phyloP scores from a whole-genome alignment of 1,140 invertebrate genomes.

The Cotesia typhae region DNA sequence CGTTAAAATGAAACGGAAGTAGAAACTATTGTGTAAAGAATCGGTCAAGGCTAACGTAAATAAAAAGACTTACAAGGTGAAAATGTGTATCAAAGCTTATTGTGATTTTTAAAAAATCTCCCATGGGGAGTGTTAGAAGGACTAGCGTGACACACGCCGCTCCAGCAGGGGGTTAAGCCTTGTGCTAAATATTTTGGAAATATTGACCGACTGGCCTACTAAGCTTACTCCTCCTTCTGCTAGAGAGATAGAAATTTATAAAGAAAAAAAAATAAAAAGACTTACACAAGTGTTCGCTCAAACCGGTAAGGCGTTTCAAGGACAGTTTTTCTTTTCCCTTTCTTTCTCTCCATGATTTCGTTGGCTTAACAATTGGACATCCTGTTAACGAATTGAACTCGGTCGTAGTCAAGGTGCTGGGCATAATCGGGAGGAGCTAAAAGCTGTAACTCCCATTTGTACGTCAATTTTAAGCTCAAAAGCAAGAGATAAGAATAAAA shows the following conservation, averaged over 20 bases:
- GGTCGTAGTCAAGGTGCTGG: too few relatives aligned
- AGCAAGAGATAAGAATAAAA: too few relatives aligned
- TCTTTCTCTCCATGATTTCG: neutral
- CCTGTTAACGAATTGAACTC: too few relatives aligned
- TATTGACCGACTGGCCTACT: constrained; percentile 35
- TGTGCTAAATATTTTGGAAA: constrained; percentile 40
- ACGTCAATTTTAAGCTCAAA: too few relatives aligned
- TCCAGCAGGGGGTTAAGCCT: constrained; percentile 30
- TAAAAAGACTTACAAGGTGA: neutral
- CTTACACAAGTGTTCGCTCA: neutral
- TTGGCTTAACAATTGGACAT: neutral
- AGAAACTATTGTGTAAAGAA: too few relatives aligned
- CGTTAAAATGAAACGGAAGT: too few relatives aligned
- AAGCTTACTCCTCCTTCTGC: too few relatives aligned
- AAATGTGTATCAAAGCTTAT: neutral
- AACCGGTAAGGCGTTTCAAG: too few relatives aligned
- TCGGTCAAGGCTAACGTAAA: too few relatives aligned
- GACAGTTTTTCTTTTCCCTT: constrained; percentile 3
- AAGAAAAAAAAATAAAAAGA: neutral
- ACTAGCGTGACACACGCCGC: constrained; percentile 24
- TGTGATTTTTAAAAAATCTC: constrained; percentile 22
- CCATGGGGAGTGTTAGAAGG: constrained; percentile 17
- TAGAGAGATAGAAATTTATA: too few relatives aligned
- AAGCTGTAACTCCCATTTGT: too few relatives aligned
- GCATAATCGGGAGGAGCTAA: too few relatives aligned